These are phyloP conservation scores for Sebastes vulpes DNA, from an alignment of 2,797 vertebrate genomes.

Conservation along the genomic window DNA sequence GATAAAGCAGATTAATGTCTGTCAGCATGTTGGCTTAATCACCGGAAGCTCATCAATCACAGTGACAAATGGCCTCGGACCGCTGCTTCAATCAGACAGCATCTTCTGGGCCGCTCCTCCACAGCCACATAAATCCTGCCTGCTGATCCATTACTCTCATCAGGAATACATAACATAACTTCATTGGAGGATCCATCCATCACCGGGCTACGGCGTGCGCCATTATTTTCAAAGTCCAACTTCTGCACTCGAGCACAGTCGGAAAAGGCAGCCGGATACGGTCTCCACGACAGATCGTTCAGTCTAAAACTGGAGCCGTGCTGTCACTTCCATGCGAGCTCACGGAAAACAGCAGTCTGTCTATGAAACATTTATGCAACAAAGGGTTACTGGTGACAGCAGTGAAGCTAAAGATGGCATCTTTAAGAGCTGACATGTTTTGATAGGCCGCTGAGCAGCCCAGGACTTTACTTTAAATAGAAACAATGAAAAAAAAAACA, in stretches of 20 bases:
- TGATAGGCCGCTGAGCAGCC: conserved; percentile 43
- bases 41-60: conserved; percentile 66
- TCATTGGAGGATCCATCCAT: conserved; percentile 66
- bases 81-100: conserved; percentile 48
- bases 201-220: conserved; percentile 34
- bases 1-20: conserved; percentile 71
- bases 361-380: conserved; percentile 53
- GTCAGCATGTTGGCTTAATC: conserved; percentile 67
- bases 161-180: conserved; percentile 71
- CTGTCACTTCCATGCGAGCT: conserved; percentile 41
- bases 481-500: neutral
- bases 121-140: conserved; percentile 59
- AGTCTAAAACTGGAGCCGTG: conserved; percentile 36
- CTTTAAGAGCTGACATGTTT: conserved; percentile 48
- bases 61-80: conserved; percentile 55
- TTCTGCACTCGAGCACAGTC: conserved; percentile 36
- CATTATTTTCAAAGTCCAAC: conserved; percentile 58
- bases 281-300: conserved; percentile 29
- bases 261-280: conserved; percentile 29
- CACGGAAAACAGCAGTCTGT: conserved; percentile 24
- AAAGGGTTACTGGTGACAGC: conserved; percentile 50
- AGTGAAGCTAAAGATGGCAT: conserved; percentile 39
- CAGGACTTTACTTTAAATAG: conserved; percentile 33
- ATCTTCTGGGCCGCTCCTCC: conserved; percentile 47
- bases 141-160: conserved; percentile 59